Evolutionary conservation across 2,888 invertebrate species (phyloP), one percentile per base, ranked within the genome.

Genomic region (Hirtodrosophila cameraria): DNA sequence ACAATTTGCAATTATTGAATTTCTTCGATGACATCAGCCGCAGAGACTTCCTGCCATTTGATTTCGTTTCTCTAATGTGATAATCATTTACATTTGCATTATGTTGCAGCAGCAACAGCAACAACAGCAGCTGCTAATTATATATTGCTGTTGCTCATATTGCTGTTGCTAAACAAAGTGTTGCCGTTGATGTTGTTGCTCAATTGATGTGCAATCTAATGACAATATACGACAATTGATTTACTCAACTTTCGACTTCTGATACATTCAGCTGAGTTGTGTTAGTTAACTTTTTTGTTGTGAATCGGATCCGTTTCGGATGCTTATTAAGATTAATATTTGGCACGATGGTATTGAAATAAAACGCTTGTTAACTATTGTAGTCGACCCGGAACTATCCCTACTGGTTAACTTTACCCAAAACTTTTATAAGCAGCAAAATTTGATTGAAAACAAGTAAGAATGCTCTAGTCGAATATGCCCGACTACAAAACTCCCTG

Each of bases 1-100:
- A 80, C 73, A 62, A 74, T 77, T 74, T 77, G 74, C 67, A 81
- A 81, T 70, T 72, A 83, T 83, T 79, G 80, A 73, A 80, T 79
- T 80, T 84, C 84, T 79, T 77, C 62, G 66, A 79, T 76, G 69
- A 73, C 81, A 83, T 79, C 81, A 77, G 61, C 60, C n/a, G n/a
- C n/a, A n/a, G 41, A 60, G 49, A 83, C 80, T 79, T 77, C 77
- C 77, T 77, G 77, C 59, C 55, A 68, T 64, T 67, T 66, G 66
- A 66, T 53, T 79, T 62, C 50, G 57, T 58, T 80, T 67, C 43
- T 57, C 59, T 83, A 75, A 83, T 83, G 64, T 68, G 84, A 58
- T 48, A 65, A 72, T 76, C 33, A 83, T 78, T 75, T 75, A 60
- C 46, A 66, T 76, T 77, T 61, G 43, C 53, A 59, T 64, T 71